phyloP scores from a whole-genome alignment of 2,797 vertebrate genomes.

The Myiotriccus ornatus region DNA sequence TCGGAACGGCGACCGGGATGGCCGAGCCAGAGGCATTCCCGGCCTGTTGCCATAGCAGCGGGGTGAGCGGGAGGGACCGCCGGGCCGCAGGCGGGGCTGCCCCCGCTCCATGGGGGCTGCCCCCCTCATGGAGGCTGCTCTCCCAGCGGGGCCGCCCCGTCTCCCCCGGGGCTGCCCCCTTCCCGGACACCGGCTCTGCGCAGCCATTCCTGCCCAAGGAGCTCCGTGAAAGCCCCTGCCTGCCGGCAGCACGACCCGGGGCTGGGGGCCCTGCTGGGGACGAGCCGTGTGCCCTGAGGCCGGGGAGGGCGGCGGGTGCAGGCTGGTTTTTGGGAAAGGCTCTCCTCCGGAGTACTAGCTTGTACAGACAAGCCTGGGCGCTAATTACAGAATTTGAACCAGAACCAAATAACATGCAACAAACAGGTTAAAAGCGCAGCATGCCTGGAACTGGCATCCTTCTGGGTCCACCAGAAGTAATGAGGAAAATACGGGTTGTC shows the following conservation, averaged over 20 bases:
- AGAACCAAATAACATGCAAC: not conserved
- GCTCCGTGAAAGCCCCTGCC: conserved; percentile 48
- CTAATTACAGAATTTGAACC: not conserved
- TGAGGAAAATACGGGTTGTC: accelerated
- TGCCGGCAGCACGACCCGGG: not conserved
- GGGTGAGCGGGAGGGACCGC: not conserved
- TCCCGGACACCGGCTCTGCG: not conserved
- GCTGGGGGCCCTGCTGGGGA: not conserved
- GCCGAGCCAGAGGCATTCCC: conserved; percentile 42
- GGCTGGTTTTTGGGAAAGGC: accelerated
- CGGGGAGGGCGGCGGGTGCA: not conserved
- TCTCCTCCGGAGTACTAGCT: not conserved
- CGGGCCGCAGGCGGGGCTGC: not conserved
- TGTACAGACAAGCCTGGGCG: not conserved
- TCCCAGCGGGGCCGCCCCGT: not conserved
- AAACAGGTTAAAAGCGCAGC: not conserved
- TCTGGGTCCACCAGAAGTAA: not conserved
- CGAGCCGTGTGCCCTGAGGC: accelerated
- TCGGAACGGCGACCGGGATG: not conserved
- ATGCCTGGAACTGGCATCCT: not conserved
- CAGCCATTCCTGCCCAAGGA: not conserved
- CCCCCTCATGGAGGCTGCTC: not conserved
- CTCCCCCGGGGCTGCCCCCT: not conserved
- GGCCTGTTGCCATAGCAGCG: conserved; percentile 72
- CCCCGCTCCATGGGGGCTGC: not conserved